Base-by-base conservation (phyloP, 2,888 invertebrate species). In the Penaeus monodon region DNA sequence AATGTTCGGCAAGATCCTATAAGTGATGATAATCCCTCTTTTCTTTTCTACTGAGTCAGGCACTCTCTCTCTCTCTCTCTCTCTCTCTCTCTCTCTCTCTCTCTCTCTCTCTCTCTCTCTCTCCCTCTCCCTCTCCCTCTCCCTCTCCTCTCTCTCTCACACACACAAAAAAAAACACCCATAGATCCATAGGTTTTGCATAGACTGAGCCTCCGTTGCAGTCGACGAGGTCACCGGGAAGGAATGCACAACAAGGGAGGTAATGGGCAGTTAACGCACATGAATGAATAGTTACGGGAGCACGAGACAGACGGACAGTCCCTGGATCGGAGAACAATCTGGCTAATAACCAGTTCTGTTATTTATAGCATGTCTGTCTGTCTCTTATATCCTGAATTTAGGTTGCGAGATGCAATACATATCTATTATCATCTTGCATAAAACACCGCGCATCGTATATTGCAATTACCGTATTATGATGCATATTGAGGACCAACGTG, bases 401-500 rank as follows among this genome's bases (percentile, higher is more conserved):
- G 85, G 85, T 85, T 85, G 85, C 85, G 79, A 85, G 74, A 85
- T 85, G 66, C 84, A 77, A 77, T 79, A 74, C 80, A 85, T 80
- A 85, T 80, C 79, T 85, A 85, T 85, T 85, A 85, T 85, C 85
- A 85, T 85, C 85, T 76, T 80, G 85, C 85, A 85, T 85, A 80
- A 79, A 85, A 85, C 80, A 85, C 80, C 44, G 80, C 74, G 85
- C 80, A 85, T 85, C 85, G 74, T 85, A 85, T 80, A 63, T 80
- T 80, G 74, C 85, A 85, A 85, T 85, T 85, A 85, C 80, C 74
- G 70, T 64, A 85, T 85, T 85, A 80, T 85, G 64, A 74, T 85
- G 85, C 85, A 85, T 85, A 85, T 85, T 85, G 85, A 70, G 80
- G 70, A 74, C 73, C 80, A 80, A 80, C 80, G 80, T 44, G 80